Evolutionary conservation across 2,888 invertebrate genomes (phyloP), one percentile per base, ranked within the genome.

Genomic region (Chelonus formosanus): DNA sequence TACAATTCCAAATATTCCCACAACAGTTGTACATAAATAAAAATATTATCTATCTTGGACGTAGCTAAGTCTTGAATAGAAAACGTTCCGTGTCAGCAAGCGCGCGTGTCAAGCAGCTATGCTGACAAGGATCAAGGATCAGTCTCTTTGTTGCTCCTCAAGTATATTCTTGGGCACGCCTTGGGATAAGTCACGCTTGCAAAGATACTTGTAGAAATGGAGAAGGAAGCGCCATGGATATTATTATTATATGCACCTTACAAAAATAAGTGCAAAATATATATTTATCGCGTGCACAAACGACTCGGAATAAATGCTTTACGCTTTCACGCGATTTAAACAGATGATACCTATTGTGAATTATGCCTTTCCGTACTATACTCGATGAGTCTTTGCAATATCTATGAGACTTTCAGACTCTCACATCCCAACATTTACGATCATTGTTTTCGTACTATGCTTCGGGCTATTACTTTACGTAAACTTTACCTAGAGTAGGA

Each of bases 311-410:
- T 70, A 62, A 66, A 73, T 76, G 75, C 73, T 79, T 78, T 76
- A 79, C 78, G 79, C 78, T 80, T 78, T 80, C 77, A 75, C 77
- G 75, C 78, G 78, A 79, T 77, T 78, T 75, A 75, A 77, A 73
- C 79, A 40, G 40, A 40, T 40, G 76, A 78, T 78, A 76, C 71
- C 75, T 73, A 80, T 79, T 78, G 79, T 79, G 77, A 78, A 78
- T 79, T 76, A 78, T 76, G 74, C 77, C 71, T 75, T 67, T 76
- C 75, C 77, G n/a, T 40, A 40, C 40, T 40, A 40, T 40, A 40
- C 6, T 48, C 31, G 10, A 48, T 48, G 34, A 52, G 52, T 52
- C 52, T 32, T 34, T 34, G 31, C 52, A 52, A 32, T 34, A 52
- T 52, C 7, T 52, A 4, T 31, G 31, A 52, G 76, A 78, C 76